Conservation (phyloP, 2,888 invertebrate genomes). For the Chirona hameri region DNA sequence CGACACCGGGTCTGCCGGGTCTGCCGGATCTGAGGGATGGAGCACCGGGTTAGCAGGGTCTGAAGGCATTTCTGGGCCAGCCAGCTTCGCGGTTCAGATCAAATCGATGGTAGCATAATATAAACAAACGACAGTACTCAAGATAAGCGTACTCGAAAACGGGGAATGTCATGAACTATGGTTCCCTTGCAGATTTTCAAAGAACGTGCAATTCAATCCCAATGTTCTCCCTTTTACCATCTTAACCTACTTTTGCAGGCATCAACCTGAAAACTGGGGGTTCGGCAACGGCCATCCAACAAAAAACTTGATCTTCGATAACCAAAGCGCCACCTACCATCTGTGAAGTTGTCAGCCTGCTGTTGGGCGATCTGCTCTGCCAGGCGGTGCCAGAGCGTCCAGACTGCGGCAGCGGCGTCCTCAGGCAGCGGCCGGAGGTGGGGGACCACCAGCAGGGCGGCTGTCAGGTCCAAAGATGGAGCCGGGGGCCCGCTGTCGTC, state of each 20-base stretch:
- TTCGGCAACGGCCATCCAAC: too few relatives aligned
- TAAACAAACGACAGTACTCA: too few relatives aligned
- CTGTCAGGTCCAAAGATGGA: not conserved
- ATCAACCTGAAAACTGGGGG: too few relatives aligned
- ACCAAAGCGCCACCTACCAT: not conserved
- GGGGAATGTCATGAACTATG: too few relatives aligned
- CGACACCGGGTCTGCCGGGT: not conserved
- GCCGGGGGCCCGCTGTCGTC: not conserved
- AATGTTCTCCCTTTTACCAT: too few relatives aligned
- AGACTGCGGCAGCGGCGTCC: not conserved
- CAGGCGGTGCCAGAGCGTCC: not conserved
- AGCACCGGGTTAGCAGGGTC: not conserved
- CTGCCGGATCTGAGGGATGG: not conserved
- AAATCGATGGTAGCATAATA: too few relatives aligned
- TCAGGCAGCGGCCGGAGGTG: not conserved
- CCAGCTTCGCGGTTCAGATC: too few relatives aligned
- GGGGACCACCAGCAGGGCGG: conserved; percentile 5
- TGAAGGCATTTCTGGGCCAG: not conserved
- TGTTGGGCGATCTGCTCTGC: not conserved
- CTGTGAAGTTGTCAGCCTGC: not conserved
- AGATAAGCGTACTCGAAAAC: too few relatives aligned
- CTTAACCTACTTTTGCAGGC: too few relatives aligned
- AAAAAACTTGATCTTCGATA: too few relatives aligned
- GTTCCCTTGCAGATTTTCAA: too few relatives aligned
- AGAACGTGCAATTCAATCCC: too few relatives aligned